Percentiles rank a stretch among this genome's conserved stretches.
phyloP scores from a whole-genome alignment of 2,113 vertebrate species.

The Phrynosoma blainvillii region DNA sequence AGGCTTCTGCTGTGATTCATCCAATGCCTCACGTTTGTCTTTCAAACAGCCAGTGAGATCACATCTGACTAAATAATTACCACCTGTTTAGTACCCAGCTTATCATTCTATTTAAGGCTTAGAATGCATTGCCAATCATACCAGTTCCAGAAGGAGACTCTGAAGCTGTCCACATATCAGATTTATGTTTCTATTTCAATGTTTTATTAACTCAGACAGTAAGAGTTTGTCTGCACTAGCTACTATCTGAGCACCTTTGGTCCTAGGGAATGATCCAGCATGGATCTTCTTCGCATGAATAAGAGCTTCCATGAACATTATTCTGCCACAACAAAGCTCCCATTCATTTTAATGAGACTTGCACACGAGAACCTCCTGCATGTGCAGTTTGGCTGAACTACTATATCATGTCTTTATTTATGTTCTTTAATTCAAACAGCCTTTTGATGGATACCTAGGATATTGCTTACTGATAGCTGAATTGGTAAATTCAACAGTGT shows the following conservation, averaged over 20 bases:
- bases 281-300: neutral
- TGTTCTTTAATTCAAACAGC: neutral
- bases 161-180: neutral
- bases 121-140: neutral
- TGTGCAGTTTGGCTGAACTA: neutral
- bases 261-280: neutral
- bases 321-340: neutral
- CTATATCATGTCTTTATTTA: neutral
- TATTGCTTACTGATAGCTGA: neutral
- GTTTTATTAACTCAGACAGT: neutral
- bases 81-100: conserved; percentile 12
- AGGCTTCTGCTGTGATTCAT: conserved; percentile 13
- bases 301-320: neutral
- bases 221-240: neutral
- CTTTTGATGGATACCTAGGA: neutral
- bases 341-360: neutral
- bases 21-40: conserved; percentile 20
- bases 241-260: neutral
- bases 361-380: neutral
- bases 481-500: neutral
- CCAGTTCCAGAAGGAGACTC: neutral
- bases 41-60: conserved; percentile 36
- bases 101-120: neutral
- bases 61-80: neutral
- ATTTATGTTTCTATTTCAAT: neutral